A percentile compares a stretch with the other conserved stretches of the same genome.
Evolutionary conservation across 2,888 invertebrate genomes (phyloP).

Genomic region (Leptopilina syphax): DNA sequence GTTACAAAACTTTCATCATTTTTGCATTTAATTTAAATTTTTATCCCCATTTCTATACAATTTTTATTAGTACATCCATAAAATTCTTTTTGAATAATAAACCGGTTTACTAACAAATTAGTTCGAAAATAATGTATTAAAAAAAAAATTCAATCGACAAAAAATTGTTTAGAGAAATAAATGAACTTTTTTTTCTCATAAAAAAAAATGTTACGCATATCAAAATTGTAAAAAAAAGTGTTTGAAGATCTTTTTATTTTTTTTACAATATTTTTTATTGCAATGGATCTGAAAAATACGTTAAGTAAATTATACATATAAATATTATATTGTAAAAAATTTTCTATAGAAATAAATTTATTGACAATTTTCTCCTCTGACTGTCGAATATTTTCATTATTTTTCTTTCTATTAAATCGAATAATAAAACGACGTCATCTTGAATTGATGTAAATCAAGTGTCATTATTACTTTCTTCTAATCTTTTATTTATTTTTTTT

Average conservation of each 20-base stretch:
- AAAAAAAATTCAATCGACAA: background rate
- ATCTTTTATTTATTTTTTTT: background rate
- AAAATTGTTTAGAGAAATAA: background rate
- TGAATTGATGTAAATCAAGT: background rate
- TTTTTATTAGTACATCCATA: too few relatives aligned
- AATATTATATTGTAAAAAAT: constrained; percentile 32
- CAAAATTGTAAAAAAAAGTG: background rate
- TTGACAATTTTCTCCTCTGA: background rate
- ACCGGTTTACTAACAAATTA: too few relatives aligned
- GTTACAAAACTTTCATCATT: too few relatives aligned
- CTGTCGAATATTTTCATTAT: constrained; percentile 21
- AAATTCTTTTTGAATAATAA: too few relatives aligned
- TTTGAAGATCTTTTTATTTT: background rate
- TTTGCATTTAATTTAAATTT: too few relatives aligned
- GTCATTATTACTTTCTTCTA: background rate
- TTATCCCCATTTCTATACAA: too few relatives aligned
- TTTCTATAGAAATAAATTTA: background rate
- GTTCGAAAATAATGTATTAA: too few relatives aligned
- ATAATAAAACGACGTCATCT: background rate
- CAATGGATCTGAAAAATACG: background rate
- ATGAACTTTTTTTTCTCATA: background rate
- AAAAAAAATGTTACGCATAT: constrained; percentile 1
- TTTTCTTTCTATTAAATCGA: background rate
- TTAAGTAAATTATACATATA: background rate
- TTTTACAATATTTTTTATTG: constrained; percentile 3